A percentile compares a stretch with the other conserved stretches of the same genome.
Evolutionary conservation across 2,113 vertebrate species (phyloP).

Genomic region (Orientallactaga bullata): DNA sequence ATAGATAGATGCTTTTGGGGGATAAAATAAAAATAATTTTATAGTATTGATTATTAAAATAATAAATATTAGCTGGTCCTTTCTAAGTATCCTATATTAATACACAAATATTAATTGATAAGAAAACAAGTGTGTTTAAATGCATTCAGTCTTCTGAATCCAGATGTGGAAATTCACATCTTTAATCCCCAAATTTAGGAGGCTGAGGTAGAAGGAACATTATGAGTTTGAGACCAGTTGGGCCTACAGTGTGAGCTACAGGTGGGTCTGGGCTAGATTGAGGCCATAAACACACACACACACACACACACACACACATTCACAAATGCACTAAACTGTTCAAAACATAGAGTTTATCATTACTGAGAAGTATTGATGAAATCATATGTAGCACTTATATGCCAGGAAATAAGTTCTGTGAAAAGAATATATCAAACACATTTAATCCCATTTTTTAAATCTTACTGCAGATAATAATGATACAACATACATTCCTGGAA

Average conservation of each 20-base stretch:
- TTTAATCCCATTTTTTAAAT: not conserved
- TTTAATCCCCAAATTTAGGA: too few species aligned
- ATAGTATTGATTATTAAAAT: not conserved
- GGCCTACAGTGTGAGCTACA: too few species aligned
- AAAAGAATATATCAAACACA: not conserved
- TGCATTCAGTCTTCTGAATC: not conserved
- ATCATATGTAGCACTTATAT: not conserved
- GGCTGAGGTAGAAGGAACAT: too few species aligned
- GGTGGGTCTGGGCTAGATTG: too few species aligned
- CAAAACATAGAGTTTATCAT: not conserved
- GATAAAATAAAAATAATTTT: conserved; percentile 32
- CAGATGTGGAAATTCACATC: too few species aligned
- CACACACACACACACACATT: too few species aligned
- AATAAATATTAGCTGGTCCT: not conserved
- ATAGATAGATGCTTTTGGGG: not conserved
- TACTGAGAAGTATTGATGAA: not conserved
- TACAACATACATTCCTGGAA: not conserved
- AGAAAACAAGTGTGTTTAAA: not conserved
- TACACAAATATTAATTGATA: not conserved
- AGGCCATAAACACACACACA: too few species aligned
- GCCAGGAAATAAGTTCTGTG: accelerated
- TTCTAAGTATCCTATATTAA: not conserved
- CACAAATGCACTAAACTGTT: not conserved
- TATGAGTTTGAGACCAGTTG: too few species aligned
- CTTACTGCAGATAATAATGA: not conserved